Conservation (phyloP, 1,140 invertebrate genomes). For the Drosophila nigromelanica region DNA sequence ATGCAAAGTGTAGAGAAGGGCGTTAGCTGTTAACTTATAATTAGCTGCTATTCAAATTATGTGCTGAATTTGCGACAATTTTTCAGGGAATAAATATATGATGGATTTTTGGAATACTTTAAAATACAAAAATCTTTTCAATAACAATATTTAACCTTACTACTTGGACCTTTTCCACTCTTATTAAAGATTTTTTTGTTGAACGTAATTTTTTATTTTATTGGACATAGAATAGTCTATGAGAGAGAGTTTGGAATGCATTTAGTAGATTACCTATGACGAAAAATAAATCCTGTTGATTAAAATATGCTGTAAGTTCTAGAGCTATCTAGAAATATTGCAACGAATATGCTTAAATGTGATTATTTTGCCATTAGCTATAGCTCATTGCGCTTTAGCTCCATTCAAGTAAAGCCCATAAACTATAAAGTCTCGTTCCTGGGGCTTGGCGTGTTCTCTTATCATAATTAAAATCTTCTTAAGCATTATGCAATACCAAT, state of each 20-base stretch:
- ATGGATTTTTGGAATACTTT: no score
- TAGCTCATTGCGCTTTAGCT: constrained; percentile 15
- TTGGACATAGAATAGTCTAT: no score
- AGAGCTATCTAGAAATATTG: neutral
- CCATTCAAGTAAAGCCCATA: constrained; percentile 16
- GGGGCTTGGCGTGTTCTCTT: constrained; percentile 11
- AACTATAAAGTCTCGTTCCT: constrained; percentile 2
- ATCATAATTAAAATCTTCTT: constrained; percentile 65
- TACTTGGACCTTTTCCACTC: no score
- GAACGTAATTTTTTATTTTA: no score
- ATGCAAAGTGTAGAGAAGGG: constrained; percentile 11
- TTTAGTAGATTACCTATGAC: no score
- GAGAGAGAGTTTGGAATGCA: no score
- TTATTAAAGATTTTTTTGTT: no score
- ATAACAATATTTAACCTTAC: no score
- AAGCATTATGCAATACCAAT: constrained; percentile 52
- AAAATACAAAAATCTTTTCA: no score
- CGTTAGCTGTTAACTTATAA: neutral
- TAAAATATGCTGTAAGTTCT: neutral
- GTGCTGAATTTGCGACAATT: no score
- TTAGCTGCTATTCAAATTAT: no score
- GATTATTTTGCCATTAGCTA: constrained; percentile 11
- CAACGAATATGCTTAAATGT: neutral
- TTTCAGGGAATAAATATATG: no score
- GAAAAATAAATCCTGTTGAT: neutral